Base-by-base conservation (phyloP, 1,140 invertebrate genomes). In the Atta colombica region DNA sequence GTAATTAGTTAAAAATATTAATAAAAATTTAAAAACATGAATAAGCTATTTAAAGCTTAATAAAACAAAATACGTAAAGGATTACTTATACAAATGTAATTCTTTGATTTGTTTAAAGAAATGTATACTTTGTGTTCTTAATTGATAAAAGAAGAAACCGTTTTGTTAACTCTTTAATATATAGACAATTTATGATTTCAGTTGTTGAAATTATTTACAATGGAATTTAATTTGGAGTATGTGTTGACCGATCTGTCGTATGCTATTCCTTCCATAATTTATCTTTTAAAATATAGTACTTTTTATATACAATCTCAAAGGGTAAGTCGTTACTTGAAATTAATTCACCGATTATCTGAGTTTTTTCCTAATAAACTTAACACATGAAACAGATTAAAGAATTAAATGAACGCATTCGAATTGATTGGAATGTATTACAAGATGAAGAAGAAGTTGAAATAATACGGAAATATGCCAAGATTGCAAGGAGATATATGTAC, bases 181-280 rank as follows among this genome's bases (percentile, higher is more conserved):
- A 18, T 21, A 51, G 1, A 21, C n/a, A 51, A 84, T 18, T 85
- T 85, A 35, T 35, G 49, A 3, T 58, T 87, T 21, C 35, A 87
- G 85, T 61, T 72, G 12, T 35, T 82, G 1, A 87, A 71, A 71
- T 10, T 87, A 16, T 66, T 87, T 60, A 87, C 39, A 51, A 61
- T 21, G 51, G 77, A 71, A 82, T 81, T 21, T 28, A 5, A 61
- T 53, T 21, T 81, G 10, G 55, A 55, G 2, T 35, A 82, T 58
- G 4, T 80, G 12, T 53, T 87, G 1, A 61, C 16, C 39, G 45
- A 61, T 60, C 4, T 87, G 0, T 35, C 78, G 0, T 25, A n/a
- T 0, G 31, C 31, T 18, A n/a, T 86, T 61, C 65, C 84, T 53
- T 68, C 31, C 3, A 16, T 18, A 53, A 18, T 39, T 69, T 86